Evolutionary conservation across 2,113 vertebrate species (phyloP), one percentile per base, ranked within the genome.

Genomic region (Saguinus imperator): DNA sequence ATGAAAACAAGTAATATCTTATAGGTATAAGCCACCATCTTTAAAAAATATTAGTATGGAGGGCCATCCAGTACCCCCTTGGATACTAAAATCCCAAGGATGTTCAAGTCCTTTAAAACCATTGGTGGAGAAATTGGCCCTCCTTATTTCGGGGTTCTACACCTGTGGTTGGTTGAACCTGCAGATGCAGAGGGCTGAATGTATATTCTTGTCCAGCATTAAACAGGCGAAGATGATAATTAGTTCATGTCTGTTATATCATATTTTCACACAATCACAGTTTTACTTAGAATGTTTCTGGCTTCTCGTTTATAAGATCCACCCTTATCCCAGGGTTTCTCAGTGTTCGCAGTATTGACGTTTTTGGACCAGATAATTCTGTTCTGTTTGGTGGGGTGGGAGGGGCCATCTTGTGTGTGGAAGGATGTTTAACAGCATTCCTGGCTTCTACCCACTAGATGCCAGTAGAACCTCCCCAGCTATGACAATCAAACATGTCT

Each of bases 271-370:
- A 40, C 12, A 35, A 37, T 70, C 61, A 45, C 5, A 50, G 48
- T 58, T 81, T 45, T 27, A 13, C 57, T 72, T 37, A 45, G 50
- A 77, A 9, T 10, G 2, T 17, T 80, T 66, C 52, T 32, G 50
- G 58, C 58, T 79, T 57, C 84, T 21, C 10, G 9, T 17, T 61
- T 70, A 55, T 61, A n/a, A 43, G 21, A 17, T 6, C 21, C 27
- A 0, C 75, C 18, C 5, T 76, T 6, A 11, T 17, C 61, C 20
- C 32, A 8, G 9, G 37, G 25, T 32, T 52, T 80, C 40, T 95
- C 40, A 27, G 0, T 58, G 10, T 81, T n/a, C 9, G 40, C 7
- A 2, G 21, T 13, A 0, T 3, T 80, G 52, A 17, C 14, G 3
- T 68, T 89, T 89, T 83, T 32, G 50, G 50, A 32, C 23, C 48